Evolutionary conservation across 1,140 invertebrate species (phyloP), one percentile per base, ranked within the genome.

Genomic region (Lasioglossum baleicum): DNA sequence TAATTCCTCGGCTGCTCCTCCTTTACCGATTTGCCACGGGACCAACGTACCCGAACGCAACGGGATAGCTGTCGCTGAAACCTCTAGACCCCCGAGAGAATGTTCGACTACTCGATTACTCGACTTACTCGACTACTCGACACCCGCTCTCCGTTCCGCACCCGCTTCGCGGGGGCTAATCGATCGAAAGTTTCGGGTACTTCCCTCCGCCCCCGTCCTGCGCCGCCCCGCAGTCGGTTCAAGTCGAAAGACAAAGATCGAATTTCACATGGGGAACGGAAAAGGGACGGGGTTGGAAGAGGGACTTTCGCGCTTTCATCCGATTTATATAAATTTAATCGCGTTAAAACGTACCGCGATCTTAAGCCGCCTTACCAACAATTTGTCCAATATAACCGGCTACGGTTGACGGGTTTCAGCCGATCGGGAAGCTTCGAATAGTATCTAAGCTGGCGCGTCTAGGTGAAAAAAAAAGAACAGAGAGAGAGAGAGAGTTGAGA

Each of bases 1-100:
- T 95, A 92, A 88, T 84, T 6, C 0, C 35, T 4, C 69, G 10
- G 17, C 15, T n/a, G 22, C 60, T 48, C 0, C 6, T 7, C 6
- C 7, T 13, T 3, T 13, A 42, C 20, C 22, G 35, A 40, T 15
- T 15, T 4, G 5, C 8, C 1, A 26, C 26, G 26, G 13, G 10
- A 48, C 13, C 44, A 48, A 13, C 10, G 1, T 13, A 11, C 10
- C 44, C 44, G 13, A 10, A 13, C 44, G 11, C 44, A 44, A 11
- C 2, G 10, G 10, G 44, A 48, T 48, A 48, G 10, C 44, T 48
- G 44, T 48, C 44, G 44, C 44, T 48, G 44, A 13, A 48, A 48
- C 44, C 8, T 3, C 10, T 11, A 10, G 44, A 56, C 51, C 17
- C 17, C 51, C 4, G 15, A 17, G 17, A 17, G 17, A 15, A 15